Conservation (phyloP, 2,113 vertebrate species). For the Pelmatolapia mariae region DNA sequence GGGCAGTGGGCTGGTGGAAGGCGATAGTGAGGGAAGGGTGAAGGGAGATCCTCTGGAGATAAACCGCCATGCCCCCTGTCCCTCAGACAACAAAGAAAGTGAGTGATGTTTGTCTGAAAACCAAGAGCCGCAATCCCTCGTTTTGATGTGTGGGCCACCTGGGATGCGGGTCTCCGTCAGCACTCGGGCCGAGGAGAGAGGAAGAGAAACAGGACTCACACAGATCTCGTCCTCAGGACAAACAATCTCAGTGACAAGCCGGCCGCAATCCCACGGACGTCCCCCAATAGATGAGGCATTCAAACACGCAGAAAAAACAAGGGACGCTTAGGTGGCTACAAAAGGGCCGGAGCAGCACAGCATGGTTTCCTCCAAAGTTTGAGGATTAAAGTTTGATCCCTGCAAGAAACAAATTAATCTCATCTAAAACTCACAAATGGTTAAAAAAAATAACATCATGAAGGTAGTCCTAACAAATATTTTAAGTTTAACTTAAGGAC, state of each 20-base stretch:
- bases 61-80: conserved; percentile 58
- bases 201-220: conserved; percentile 58
- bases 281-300: conserved; percentile 53
- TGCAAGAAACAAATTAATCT: neutral
- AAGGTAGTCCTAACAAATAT: neutral
- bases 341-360: conserved; percentile 1
- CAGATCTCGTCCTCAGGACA: conserved; percentile 58
- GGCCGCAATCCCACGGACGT: conserved; percentile 55
- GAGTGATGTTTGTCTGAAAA: conserved; percentile 76
- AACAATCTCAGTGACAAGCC: conserved; percentile 64
- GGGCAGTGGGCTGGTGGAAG: conserved; percentile 59
- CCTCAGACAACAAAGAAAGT: conserved; percentile 75
- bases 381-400: neutral
- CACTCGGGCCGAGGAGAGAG: conserved; percentile 35
- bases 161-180: conserved; percentile 73
- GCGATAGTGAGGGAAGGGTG: conserved; percentile 42
- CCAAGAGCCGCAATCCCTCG: conserved; percentile 68
- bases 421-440: neutral
- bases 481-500: neutral
- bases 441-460: neutral
- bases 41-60: conserved; percentile 67
- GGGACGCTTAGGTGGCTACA: conserved; percentile 24
- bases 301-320: conserved; percentile 44
- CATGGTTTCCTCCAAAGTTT: neutral
- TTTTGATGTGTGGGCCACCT: conserved; percentile 78